phyloP scores from a whole-genome alignment of 1,140 invertebrate genomes.

The Lordiphosa stackelbergi region DNA sequence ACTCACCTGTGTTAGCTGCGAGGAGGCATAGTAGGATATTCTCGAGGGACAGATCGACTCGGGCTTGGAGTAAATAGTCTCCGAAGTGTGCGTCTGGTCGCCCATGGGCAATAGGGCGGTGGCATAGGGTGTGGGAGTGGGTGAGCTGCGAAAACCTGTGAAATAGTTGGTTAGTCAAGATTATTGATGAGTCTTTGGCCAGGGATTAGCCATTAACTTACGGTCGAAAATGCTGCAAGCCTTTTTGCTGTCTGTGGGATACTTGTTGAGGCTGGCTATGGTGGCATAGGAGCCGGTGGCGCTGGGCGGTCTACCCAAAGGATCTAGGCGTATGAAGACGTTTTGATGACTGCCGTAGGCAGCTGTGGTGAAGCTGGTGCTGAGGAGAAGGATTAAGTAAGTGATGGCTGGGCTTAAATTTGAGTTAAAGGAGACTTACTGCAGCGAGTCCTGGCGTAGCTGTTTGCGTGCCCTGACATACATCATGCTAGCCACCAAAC shows the following conservation, averaged over 20 bases:
- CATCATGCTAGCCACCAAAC: conserved; percentile 84
- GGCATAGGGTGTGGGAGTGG: conserved; percentile 83
- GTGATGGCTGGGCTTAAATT: not conserved
- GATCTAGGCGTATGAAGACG: conserved; percentile 84
- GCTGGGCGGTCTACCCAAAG: conserved; percentile 82
- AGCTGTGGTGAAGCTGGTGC: conserved; percentile 83
- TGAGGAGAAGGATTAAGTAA: conserved; percentile 44
- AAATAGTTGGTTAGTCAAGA: conserved; percentile 13
- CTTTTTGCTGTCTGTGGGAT: conserved; percentile 78
- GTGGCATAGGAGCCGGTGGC: conserved; percentile 89
- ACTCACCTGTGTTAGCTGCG: conserved; percentile 69
- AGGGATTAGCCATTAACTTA: conserved; percentile 39
- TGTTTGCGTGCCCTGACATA: conserved; percentile 89
- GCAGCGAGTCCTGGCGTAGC: conserved; percentile 84
- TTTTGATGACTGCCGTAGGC: conserved; percentile 85
- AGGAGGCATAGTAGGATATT: conserved; percentile 70
- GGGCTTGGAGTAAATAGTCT: conserved; percentile 78
- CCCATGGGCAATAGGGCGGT: conserved; percentile 65
- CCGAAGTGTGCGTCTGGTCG: conserved; percentile 53
- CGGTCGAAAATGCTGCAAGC: conserved; percentile 76
- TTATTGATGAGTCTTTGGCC: conserved; percentile 10
- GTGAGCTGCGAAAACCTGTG: conserved; percentile 77
- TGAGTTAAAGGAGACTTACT: conserved; percentile 80
- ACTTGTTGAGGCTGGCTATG: conserved; percentile 86
- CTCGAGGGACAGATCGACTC: conserved; percentile 75